Base-by-base conservation (phyloP, 2,113 vertebrate genomes). In the Alexandromys fortis region DNA sequence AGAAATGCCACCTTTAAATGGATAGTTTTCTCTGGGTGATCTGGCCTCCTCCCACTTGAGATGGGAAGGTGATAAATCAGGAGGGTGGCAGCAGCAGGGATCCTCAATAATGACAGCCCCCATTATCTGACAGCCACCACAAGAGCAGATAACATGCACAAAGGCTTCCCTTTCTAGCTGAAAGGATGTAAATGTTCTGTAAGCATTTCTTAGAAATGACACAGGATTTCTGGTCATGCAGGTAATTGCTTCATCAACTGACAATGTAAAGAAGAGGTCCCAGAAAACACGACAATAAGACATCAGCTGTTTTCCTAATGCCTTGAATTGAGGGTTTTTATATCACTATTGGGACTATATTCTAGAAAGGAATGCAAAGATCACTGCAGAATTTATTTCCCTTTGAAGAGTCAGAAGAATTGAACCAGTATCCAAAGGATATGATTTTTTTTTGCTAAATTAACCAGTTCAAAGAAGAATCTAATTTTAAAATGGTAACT, bases 61-160 rank as follows among this genome's bases (percentile, higher is more conserved):
- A 96, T 92, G 88, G 67, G 93, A 97, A 98, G 94, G 95, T 97
- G 97, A 98, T 98, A 98, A 98, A 98, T 98, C 97, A 97, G 73
- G 68, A 86, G 86, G 94, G 95, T 93, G 98, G 97, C 70, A 97
- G 88, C 95, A 98, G 97, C 97, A 96, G 97, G 97, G 93, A 65
- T 95, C 85, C 98, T 98, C 98, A 97, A 97, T 98, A 98, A 97
- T 91, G 97, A 97, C 91, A 96, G 90, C 55, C 86, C 97, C 95
- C 97, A 72, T 82, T 94, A 86, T 96, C 88, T 94, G 92, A 83
- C 93, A 96, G 52, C 97, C 94, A 65, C 73, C 94, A 28, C 35
- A 52, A 97, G 91, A 95, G 63, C 95, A 95, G 95, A 97, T 97
- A 87, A 90, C 93, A 68, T 2, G 30, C 96, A 94, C 88, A 91